Percentiles rank a stretch among this genome's conserved stretches.
Evolutionary conservation across 2,888 invertebrate genomes (phyloP).

Genomic region (Monoplex corrugatus): DNA sequence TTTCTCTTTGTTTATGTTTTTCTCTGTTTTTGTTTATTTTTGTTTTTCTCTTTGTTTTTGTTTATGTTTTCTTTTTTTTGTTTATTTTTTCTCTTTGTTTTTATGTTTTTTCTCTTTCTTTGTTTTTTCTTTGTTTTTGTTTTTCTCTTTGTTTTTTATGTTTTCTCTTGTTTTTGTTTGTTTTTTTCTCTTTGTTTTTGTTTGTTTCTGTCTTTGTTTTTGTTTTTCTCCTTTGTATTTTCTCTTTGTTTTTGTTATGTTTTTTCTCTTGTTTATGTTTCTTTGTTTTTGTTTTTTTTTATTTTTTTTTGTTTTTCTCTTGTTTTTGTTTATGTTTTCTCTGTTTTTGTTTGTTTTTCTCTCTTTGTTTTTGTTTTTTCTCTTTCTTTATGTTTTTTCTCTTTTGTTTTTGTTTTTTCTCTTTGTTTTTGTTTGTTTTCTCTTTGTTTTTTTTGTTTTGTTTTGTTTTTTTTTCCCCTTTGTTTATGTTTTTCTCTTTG

Average conservation of each 20-base stretch:
- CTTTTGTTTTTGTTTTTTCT: not conserved
- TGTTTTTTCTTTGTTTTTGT: too few species aligned
- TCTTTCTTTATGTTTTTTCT: not conserved
- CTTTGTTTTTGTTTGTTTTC: not conserved
- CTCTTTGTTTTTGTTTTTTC: not conserved
- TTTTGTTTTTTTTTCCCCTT: not conserved
- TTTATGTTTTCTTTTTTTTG: too few species aligned
- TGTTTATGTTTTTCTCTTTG: not conserved
- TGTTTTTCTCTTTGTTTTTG: too few species aligned
- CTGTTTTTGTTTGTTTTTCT: not conserved
- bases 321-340: not conserved
- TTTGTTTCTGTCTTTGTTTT: not conserved
- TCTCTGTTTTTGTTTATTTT: too few species aligned
- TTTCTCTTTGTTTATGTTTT: too few species aligned
- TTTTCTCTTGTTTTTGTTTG: too few species aligned
- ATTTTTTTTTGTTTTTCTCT: not conserved
- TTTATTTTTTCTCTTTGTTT: too few species aligned
- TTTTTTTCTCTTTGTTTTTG: not conserved
- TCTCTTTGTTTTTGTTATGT: not conserved
- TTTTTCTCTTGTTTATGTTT: not conserved
- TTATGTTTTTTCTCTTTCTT: too few species aligned
- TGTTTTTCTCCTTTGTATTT: not conserved
- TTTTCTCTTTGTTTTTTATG: too few species aligned
- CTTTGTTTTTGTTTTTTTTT: not conserved
- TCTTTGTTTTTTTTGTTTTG: not conserved